Evolutionary conservation across 2,888 invertebrate species (phyloP), one percentile per base, ranked within the genome.

Genomic region (Pelosia muscerda): DNA sequence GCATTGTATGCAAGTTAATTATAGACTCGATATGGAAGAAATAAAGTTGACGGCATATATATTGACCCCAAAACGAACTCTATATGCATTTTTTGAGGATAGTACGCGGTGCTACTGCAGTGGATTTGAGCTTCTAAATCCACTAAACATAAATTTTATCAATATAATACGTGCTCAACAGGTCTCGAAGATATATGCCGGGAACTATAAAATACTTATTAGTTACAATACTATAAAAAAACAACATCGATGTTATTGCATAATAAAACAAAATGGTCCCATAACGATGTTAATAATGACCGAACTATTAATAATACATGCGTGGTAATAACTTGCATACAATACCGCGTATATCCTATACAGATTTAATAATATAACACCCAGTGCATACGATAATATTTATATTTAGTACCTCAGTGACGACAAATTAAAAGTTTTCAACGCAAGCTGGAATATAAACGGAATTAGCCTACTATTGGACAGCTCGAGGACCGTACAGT

Each of bases 401-500:
- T 86, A 87, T 85, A 85, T 85, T 90, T 92, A 93, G 91, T 92
- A 93, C 90, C 90, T 89, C 87, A 82, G 90, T 86, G 92, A 83
- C 81, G 80, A 76, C 74, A 84, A 88, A 92, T 84, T 84, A 82
- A 84, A 83, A 83, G n/a, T n/a, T 84, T 81, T 77, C 84, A 90
- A 93, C 87, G 85, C 82, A 92, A 93, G 92, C 91, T 87, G 89
- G 88, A 89, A 90, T 88, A 86, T 80, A 85, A 84, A 82, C 76
- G 76, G 85, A 85, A 87, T 89, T 88, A 90, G 87, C 88, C 91
- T 92, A 92, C 85, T 73, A 78, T 69, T 88, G 90, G 90, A 90
- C 89, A 87, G 85, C 84, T 84, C 83, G 81, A 84, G 81, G 72
- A 67, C 72, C 78, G 74, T 65, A 63, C 75, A 73, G 73, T 68